phyloP scores from a whole-genome alignment of 1,140 invertebrate genomes.

The Ips typographus region DNA sequence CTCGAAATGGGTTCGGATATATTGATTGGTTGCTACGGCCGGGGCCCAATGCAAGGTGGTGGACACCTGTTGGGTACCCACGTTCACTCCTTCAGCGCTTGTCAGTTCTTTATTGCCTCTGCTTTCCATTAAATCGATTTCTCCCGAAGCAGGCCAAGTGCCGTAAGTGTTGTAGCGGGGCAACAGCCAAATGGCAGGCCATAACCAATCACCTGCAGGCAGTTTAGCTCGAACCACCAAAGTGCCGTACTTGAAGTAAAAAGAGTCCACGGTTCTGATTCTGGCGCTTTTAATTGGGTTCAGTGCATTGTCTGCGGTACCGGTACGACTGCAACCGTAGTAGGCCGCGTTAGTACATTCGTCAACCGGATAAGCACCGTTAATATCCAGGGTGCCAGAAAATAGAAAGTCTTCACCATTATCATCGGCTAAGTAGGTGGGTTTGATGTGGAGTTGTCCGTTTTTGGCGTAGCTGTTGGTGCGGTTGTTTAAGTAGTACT shows the following conservation, averaged over 20 bases:
- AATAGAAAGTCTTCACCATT: constrained; percentile 59
- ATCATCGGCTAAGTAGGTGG: constrained; percentile 62
- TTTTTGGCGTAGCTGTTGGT: constrained; percentile 62
- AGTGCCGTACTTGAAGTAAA: constrained; percentile 67
- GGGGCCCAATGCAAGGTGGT: constrained; percentile 69
- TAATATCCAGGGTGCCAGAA: constrained; percentile 58
- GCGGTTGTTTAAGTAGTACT: constrained; percentile 68
- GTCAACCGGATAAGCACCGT: constrained; percentile 61
- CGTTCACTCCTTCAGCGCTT: constrained; percentile 54
- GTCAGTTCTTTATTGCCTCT: constrained; percentile 60
- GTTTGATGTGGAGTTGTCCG: constrained; percentile 61
- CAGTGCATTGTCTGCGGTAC: constrained; percentile 53
- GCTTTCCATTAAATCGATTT: constrained; percentile 61
- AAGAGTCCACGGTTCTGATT: constrained; percentile 63
- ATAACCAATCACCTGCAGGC: constrained; percentile 73
- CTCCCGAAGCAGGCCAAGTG: constrained; percentile 58
- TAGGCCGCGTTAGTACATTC: constrained; percentile 61
- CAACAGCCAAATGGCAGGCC: constrained; percentile 68
- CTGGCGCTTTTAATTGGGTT: constrained; percentile 68
- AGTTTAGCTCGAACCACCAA: constrained; percentile 70
- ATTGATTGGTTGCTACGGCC: constrained; percentile 56
- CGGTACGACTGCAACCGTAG: constrained; percentile 55
- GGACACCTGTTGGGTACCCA: constrained; percentile 60
- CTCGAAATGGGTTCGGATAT: constrained; percentile 55
- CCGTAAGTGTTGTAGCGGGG: constrained; percentile 60